Evolutionary conservation across 2,888 invertebrate genomes (phyloP), one percentile per base, ranked within the genome.

Genomic region (Caradrina clavipalpis): DNA sequence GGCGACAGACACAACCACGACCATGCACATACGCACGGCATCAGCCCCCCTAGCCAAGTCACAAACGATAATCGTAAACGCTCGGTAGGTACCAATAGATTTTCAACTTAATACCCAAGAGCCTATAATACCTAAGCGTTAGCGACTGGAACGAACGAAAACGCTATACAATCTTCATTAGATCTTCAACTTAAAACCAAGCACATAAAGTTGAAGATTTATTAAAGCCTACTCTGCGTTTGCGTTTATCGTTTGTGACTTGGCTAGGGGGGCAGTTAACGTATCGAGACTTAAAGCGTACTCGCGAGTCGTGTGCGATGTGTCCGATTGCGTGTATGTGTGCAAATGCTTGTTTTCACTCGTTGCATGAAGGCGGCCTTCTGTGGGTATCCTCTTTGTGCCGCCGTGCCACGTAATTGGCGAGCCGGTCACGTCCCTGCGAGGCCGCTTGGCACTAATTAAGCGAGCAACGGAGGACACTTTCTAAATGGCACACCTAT

Each of bases 401-500:
- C 68, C 50, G 17, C 57, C 53, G 75, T 63, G 47, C 53, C 59
- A 53, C 67, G 64, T 74, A 74, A 81, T 85, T 83, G 75, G 75
- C 69, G 73, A 35, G 39, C 83, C 66, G 75, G 78, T 80, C 87
- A 86, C 86, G 87, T 83, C 73, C 58, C 55, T 71, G 63, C 74
- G 75, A 76, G 77, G 80, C 76, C 74, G 70, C 68, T 70, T 80
- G 78, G 60, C 77, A 76, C 81, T 83, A 86, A 87, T 85, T 82
- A 81, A 86, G 79, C 80, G 74, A 71, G 76, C 79, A 80, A 72
- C 80, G 78, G 79, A 82, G 80, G 84, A 86, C 84, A 83, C 79
- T 80, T 79, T 81, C 79, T 78, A 84, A 86, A 87, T 84, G 82
- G 81, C 75, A 73, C 83, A 78, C 78, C 88, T 87, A 89, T 89